Evolutionary conservation across 2,888 invertebrate genomes (phyloP).

Genomic region (Molorchus minor): DNA sequence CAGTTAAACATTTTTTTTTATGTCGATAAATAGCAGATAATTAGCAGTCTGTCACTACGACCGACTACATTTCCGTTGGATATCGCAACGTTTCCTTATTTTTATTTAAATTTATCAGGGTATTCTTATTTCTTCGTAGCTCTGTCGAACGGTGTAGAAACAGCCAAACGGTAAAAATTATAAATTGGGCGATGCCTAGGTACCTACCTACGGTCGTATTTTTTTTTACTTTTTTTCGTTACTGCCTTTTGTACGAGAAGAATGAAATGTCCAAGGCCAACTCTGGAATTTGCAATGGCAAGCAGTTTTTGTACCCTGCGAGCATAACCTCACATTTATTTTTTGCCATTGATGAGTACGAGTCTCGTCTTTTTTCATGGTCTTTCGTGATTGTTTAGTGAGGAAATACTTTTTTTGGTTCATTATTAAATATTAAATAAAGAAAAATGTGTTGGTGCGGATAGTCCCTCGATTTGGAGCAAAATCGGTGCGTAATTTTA

Average conservation of each 20-base stretch:
- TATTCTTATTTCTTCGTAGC: too few species aligned
- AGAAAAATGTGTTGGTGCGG: neutral
- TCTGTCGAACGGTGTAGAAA: too few species aligned
- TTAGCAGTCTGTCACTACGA: too few species aligned
- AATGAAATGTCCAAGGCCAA: slow-evolving; percentile 32
- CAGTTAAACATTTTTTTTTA: too few species aligned
- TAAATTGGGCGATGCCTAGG: too few species aligned
- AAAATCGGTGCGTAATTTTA: neutral
- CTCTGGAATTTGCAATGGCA: slow-evolving; percentile 24
- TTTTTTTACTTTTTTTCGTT: slow-evolving; percentile 15
- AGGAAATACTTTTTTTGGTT: slow-evolving; percentile 15
- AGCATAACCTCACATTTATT: slow-evolving; percentile 38
- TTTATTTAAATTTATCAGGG: slow-evolving; percentile 15
- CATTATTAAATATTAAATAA: too few species aligned
- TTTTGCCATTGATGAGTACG: slow-evolving; percentile 22
- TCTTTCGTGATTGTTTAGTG: slow-evolving; percentile 18
- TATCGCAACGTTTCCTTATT: slow-evolving; percentile 16
- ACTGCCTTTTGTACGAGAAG: slow-evolving; percentile 22
- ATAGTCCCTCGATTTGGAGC: neutral
- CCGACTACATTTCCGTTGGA: slow-evolving; percentile 5
- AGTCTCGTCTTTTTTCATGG: slow-evolving; percentile 25
- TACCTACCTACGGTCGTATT: too few species aligned
- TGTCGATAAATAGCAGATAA: too few species aligned
- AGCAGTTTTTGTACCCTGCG: slow-evolving; percentile 30
- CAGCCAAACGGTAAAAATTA: too few species aligned